Evolutionary conservation across 2,113 vertebrate species (phyloP).

Genomic region (Mus musculus): GRCm39 chr8:70256501-70257000

Average conservation of each 20-base stretch:
- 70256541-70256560: background rate
- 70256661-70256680: background rate
- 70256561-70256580: too few species aligned
- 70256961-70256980: background rate
- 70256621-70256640: background rate
- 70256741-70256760: background rate
- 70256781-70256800: background rate
- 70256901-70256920: background rate
- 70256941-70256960: background rate
- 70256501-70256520: background rate
- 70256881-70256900: background rate
- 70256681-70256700: background rate
- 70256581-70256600: too few species aligned
- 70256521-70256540: background rate
- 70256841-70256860: background rate
- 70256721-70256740: background rate
- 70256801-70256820: background rate
- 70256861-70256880: background rate
- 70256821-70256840: background rate
- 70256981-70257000: background rate
- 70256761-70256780: background rate
- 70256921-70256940: background rate
- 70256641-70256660: background rate
- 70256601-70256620: too few species aligned
- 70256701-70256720: background rate